A percentile compares a stretch with the other conserved stretches of the same genome.
Conservation (phyloP, 2,113 vertebrate genomes). For the Indri indri region DNA sequence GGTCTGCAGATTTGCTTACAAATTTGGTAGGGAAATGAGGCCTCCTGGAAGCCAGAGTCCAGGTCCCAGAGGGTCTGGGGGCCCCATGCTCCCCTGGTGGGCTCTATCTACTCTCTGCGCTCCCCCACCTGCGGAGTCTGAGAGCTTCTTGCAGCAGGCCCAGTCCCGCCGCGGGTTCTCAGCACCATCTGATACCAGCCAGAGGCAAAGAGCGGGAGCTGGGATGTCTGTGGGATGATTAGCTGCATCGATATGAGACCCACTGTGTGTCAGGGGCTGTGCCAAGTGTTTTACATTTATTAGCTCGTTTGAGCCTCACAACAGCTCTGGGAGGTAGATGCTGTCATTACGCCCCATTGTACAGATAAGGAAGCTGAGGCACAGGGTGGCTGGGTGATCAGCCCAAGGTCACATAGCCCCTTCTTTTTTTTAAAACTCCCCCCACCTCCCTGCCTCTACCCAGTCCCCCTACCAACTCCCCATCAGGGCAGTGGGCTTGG, state of each 20-base stretch:
- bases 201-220: not conserved
- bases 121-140: rapidly evolving
- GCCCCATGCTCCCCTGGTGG: not conserved
- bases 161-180: not conserved
- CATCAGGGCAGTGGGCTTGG: rapidly evolving
- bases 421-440: not conserved
- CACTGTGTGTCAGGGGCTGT: not conserved
- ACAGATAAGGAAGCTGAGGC: not conserved
- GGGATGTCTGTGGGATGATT: not conserved
- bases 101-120: not conserved
- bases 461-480: not conserved
- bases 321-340: not conserved
- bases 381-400: not conserved
- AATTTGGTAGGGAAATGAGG: constrained; percentile 59
- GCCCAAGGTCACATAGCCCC: not conserved
- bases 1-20: constrained; percentile 36
- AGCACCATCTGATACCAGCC: not conserved
- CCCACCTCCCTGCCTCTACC: no score
- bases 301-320: not conserved
- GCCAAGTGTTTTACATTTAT: not conserved
- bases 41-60: not conserved
- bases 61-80: not conserved
- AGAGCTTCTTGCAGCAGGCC: not conserved
- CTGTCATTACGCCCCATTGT: not conserved
- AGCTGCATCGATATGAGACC: not conserved